These are phyloP conservation scores for Lithophane socia DNA, from an alignment of 2,888 invertebrate species.

Conservation along the genomic window DNA sequence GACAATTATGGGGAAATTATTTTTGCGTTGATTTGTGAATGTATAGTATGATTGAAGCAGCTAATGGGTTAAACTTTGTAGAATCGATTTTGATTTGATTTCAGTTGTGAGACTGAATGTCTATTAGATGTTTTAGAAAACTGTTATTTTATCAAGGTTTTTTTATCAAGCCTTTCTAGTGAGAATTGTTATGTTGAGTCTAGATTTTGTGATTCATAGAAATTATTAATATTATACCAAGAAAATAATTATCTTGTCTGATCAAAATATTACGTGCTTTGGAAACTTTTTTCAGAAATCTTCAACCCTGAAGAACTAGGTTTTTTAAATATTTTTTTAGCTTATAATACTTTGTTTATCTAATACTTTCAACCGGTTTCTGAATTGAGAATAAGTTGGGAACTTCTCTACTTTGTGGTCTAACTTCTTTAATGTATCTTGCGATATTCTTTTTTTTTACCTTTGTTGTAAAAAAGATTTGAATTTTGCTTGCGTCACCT, in stretches of 20 bases:
- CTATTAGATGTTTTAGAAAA: not conserved
- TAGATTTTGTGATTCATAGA: not conserved
- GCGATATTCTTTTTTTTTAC: not conserved
- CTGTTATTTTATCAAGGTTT: not conserved
- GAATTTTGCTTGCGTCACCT: not conserved
- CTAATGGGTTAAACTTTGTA: constrained; percentile 5
- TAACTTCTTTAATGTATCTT: not conserved
- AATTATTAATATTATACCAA: not conserved
- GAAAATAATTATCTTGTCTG: not conserved
- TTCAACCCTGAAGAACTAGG: not conserved
- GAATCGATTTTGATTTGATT: not conserved
- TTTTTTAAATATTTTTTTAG: not conserved
- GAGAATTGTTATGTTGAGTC: not conserved
- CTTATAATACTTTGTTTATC: not conserved
- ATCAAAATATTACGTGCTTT: not conserved
- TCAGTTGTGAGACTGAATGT: not conserved
- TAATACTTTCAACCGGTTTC: not conserved
- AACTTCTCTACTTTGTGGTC: not conserved
- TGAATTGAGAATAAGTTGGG: not conserved
- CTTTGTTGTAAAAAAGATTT: not conserved
- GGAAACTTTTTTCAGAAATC: not conserved
- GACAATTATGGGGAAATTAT: constrained; percentile 39
- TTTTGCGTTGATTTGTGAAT: constrained; percentile 19
- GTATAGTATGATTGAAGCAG: not conserved
- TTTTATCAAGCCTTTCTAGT: not conserved